A percentile compares a stretch with the other conserved stretches of the same genome.
Conservation (phyloP, 2,888 invertebrate genomes). For the Papilio demoleus region DNA sequence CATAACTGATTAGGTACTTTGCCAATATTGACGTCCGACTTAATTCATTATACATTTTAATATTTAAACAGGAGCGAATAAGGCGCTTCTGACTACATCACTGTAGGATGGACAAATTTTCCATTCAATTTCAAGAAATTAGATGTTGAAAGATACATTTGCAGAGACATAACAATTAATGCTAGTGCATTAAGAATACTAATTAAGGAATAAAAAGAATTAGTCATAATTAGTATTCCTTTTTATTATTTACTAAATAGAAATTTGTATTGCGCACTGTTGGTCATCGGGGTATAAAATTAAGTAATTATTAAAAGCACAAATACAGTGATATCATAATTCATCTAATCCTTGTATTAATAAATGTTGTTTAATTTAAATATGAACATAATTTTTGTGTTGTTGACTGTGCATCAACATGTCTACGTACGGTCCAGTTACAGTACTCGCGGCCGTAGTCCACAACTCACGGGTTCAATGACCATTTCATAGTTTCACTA, state of each 20-base stretch:
- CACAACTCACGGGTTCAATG: constrained; percentile 41
- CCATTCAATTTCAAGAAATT: background rate
- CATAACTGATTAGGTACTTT: constrained; percentile 33
- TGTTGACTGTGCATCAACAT: constrained; percentile 22
- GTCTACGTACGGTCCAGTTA: constrained; percentile 32
- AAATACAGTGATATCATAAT: no score
- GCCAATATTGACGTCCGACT: constrained; percentile 30
- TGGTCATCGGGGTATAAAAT: no score
- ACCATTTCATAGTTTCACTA: constrained; percentile 41
- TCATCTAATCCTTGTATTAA: no score
- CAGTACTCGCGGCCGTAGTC: constrained; percentile 27
- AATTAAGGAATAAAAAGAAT: no score
- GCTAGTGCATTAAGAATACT: no score
- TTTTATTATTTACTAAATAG: no score
- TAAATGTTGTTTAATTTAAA: no score
- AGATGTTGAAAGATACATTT: no score
- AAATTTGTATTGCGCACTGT: background rate
- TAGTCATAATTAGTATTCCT: background rate
- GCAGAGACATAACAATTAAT: background rate
- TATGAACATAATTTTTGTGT: no score
- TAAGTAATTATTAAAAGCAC: no score
- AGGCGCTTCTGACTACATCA: background rate
- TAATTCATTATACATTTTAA: constrained; percentile 24
- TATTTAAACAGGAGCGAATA: background rate
- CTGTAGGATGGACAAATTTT: background rate